Base-by-base conservation (phyloP, 1,140 invertebrate genomes). In the Anastrepha obliqua region DNA sequence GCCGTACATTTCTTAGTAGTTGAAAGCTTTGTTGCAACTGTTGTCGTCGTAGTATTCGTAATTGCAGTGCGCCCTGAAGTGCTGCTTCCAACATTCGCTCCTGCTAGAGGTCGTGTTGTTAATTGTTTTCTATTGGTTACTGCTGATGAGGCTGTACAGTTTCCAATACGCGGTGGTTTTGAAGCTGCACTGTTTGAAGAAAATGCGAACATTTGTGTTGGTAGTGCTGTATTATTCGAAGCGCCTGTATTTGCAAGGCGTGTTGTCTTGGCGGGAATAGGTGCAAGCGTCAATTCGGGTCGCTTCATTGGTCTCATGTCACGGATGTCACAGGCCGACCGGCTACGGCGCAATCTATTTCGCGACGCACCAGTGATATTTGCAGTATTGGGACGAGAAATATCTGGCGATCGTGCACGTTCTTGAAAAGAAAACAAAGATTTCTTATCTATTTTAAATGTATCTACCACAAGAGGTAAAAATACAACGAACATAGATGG, bases 331-430 rank as follows among this genome's bases (percentile, higher is more conserved):
- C 91, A 91, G 3, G 91, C 92, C 0, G 92, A 93, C 0, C 91
- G 90, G 88, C 92, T 93, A 13, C 92, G 90, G 42, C 92, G 89
- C 85, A 93, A 70, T 86, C 92, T 92, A 0, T 88, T 20, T 0
- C 91, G 89, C 29, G 89, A 89, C 0, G 17, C 15, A 17, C 87
- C 62, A 39, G 15, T 59, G 17, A 85, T 55, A 62, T 15, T 11
- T 47, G 20, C 47, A 1, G 65, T 20, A n/a, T 88, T 89, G 4
- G 51, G 8, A 1, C 89, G 60, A 29, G 20, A 8, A 51, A 86
- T 88, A n/a, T 92, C 89, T 0, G 92, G 92, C 0, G 92, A 93
- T n/a, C 64, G 88, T 13, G 91, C 91, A 11, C 92, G 92, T 85
- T 58, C 90, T 88, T n/a, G 15, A 78, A 65, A 67, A 58, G 17